These are phyloP conservation scores for Melanotus villosus DNA, from an alignment of 2,888 invertebrate genomes.

Conservation along the genomic window DNA sequence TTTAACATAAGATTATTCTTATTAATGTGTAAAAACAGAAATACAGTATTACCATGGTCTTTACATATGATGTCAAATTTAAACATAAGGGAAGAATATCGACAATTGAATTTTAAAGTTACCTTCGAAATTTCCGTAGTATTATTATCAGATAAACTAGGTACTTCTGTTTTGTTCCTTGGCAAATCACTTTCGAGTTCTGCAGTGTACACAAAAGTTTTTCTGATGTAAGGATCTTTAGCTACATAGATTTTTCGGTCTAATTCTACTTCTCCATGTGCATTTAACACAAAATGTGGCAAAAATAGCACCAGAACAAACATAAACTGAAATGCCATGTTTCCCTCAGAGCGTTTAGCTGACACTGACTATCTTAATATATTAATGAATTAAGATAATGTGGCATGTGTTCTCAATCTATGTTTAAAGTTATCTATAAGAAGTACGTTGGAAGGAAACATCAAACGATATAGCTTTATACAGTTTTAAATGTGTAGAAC, in stretches of 20 bases:
- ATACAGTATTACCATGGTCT: too few relatives aligned
- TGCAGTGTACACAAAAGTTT: constrained; percentile 16
- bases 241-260: constrained; percentile 53
- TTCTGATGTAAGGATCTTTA: constrained; percentile 19
- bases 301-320: constrained; percentile 51
- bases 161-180: constrained; percentile 27
- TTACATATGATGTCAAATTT: too few relatives aligned
- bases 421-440: too few relatives aligned
- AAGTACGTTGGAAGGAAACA: too few relatives aligned
- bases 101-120: not conserved
- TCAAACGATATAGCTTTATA: too few relatives aligned
- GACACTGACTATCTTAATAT: too few relatives aligned
- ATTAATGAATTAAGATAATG: too few relatives aligned
- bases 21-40: too few relatives aligned
- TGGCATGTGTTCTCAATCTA: too few relatives aligned
- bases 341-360: constrained; percentile 45
- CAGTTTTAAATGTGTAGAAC: too few relatives aligned
- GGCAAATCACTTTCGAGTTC: constrained; percentile 24
- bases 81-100: too few relatives aligned
- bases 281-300: constrained; percentile 50
- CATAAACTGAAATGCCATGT: constrained; percentile 44
- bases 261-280: constrained; percentile 49
- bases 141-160: constrained; percentile 22
- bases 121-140: not conserved
- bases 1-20: too few relatives aligned